Evolutionary conservation across 2,113 vertebrate species (phyloP), one percentile per base, ranked within the genome.

Genomic region (Rhabdomys dilectus): DNA sequence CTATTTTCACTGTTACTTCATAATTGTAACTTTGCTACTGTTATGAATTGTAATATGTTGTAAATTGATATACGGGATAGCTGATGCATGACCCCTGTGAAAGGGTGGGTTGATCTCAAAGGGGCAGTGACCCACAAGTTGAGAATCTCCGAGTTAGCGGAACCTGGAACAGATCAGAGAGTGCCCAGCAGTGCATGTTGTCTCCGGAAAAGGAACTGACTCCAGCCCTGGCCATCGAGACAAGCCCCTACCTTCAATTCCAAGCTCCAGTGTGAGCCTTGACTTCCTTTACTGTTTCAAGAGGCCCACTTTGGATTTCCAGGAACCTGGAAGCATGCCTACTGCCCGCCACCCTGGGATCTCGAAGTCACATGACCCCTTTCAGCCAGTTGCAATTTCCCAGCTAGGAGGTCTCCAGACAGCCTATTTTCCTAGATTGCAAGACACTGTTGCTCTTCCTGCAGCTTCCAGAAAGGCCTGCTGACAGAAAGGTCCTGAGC

Each of bases 291-390:
- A 26, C 48, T 9, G 29, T 66, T 88, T 51, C 48, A 39, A 17
- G n/a, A 19, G 60, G 64, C 31, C 75, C 1, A 45, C 53, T 53
- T 45, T 8, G 5, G 85, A 66, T 9, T 48, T 68, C 73, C 58
- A 42, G 22, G 62, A 80, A 2, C 24, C 75, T 36, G 48, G 80
- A 9, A 26, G 76, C 31, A 26, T 11, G n/a, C 11, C 10, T 29
- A 2, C 3, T 3, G 7, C 48, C 13, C 1, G 0, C 19, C 0
- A 0, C 16, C 58, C 4, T 0, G 48, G 70, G 34, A 17, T 84
- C n/a, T 58, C 5, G 0, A 0, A 11, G 4, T 1, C 4, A 90
- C 48, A 4, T 0, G 4, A 56, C 10, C 39, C 8, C 8, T 24
- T n/a, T 10, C 31, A 39, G 1, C 60, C 31, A 19, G 77, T 11